Evolutionary conservation across 2,888 invertebrate species (phyloP), one percentile per base, ranked within the genome.

Genomic region (Furcula furcula): DNA sequence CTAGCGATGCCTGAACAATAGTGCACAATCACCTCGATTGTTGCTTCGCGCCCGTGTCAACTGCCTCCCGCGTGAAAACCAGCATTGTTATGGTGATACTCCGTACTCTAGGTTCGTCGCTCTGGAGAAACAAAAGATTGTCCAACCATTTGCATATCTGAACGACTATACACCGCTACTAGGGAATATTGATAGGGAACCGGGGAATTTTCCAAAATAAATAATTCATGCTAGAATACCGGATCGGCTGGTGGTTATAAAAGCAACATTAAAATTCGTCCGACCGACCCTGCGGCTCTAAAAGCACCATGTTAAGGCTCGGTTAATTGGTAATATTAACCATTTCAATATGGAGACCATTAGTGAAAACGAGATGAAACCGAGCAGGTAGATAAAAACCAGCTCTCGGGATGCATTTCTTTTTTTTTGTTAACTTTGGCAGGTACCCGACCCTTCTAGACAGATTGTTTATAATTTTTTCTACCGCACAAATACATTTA

Each of bases 291-390:
- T 56, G 44, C 56, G 72, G 72, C 63, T 57, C 60, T 69, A 66
- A 76, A 72, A 73, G 61, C 62, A 73, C 71, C 68, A 79, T 72
- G 78, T 79, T 71, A 63, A 64, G 59, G 64, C 60, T 72, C 57
- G 52, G 74, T 80, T 84, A 83, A 82, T 85, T 84, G 81, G 81
- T 77, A 76, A 71, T 77, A 76, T 79, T 82, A 80, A 77, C 66
- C 67, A 66, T 79, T 81, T 71, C 65, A 72, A 80, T 65, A 63
- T 69, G 61, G 62, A 63, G 60, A 65, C 78, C 71, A 77, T 82
- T 79, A 76, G 76, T 77, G 68, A 72, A 80, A 76, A 71, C 65
- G 69, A 76, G 72, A 74, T 66, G 69, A 69, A 62, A 56, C 64
- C 47, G 57, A 67, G 86, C 85, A 86, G 85, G 87, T 87, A 87